Conservation (phyloP, 2,113 vertebrate genomes). For the Pica pica region DNA sequence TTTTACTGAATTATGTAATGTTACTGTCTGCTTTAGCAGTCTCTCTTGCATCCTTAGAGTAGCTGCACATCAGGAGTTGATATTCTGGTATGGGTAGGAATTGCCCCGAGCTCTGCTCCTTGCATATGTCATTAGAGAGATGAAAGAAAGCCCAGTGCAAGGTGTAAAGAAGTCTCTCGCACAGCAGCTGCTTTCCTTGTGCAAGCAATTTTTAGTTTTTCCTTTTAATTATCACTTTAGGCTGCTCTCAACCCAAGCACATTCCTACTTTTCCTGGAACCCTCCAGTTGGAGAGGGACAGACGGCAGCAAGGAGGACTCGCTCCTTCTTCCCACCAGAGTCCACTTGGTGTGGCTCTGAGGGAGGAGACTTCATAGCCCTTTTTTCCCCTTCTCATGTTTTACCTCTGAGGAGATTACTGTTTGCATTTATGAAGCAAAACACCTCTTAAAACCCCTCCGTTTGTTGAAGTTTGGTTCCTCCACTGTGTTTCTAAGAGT, state of each 20-base stretch:
- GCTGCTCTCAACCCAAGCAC: background rate
- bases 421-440: background rate
- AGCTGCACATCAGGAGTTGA: background rate
- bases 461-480: background rate
- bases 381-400: rapidly evolving
- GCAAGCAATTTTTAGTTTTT: background rate
- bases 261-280: background rate
- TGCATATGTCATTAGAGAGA: background rate
- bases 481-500: background rate
- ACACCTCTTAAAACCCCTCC: background rate
- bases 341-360: background rate
- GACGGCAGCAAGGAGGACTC: background rate
- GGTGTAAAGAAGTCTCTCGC: background rate
- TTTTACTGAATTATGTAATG: background rate
- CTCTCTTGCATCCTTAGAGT: background rate
- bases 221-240: background rate
- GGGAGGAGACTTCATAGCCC: background rate
- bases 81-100: background rate
- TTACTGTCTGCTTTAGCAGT: background rate
- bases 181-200: background rate
- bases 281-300: background rate
- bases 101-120: background rate
- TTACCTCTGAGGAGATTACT: background rate
- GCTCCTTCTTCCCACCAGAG: background rate
- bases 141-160: background rate